phyloP scores from a whole-genome alignment of 2,888 invertebrate species.

The Agelastica alni region DNA sequence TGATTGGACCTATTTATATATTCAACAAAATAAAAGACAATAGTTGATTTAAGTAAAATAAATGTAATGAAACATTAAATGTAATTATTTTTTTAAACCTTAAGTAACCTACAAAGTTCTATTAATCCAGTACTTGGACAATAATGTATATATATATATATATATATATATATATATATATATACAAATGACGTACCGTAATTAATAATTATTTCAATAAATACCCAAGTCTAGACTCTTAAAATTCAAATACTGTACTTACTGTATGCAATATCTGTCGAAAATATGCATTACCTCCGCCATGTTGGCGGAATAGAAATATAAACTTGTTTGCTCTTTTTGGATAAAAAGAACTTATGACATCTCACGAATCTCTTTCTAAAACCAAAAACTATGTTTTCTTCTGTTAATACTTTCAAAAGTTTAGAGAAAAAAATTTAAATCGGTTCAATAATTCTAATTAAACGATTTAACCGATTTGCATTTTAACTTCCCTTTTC shows the following conservation, averaged over 20 bases:
- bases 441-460: background rate
- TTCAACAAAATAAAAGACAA: too few species aligned
- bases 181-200: too few species aligned
- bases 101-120: too few species aligned
- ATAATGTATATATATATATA: too few species aligned
- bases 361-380: conserved; percentile 16
- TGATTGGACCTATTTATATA: too few species aligned
- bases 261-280: conserved; percentile 32
- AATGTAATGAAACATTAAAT: too few species aligned
- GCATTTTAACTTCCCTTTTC: conserved; percentile 3
- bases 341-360: conserved; percentile 17
- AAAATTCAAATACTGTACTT: conserved; percentile 21
- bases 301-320: conserved; percentile 34
- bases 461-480: background rate
- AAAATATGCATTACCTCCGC: conserved; percentile 31
- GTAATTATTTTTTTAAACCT: too few species aligned
- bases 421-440: conserved; percentile 6
- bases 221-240: too few species aligned
- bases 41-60: too few species aligned
- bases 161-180: too few species aligned
- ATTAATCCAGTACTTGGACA: too few species aligned
- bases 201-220: too few species aligned
- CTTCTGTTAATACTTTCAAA: background rate
- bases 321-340: conserved; percentile 16
- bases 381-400: background rate